These are phyloP conservation scores for Boleophthalmus pectinirostris DNA, from an alignment of 2,113 vertebrate species.

Conservation along the genomic window DNA sequence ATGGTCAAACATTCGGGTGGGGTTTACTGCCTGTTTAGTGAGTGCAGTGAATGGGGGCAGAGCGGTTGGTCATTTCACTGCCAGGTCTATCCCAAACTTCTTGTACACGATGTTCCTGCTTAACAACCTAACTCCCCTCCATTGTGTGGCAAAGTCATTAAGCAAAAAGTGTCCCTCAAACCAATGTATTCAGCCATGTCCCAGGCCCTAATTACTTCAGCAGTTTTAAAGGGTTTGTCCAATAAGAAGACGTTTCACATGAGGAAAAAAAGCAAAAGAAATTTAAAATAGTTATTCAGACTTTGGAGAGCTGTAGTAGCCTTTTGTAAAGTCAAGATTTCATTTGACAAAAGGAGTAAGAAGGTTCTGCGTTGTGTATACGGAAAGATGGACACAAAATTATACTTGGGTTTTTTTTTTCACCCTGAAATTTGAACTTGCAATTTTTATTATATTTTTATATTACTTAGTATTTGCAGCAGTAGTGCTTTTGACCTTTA, in stretches of 20 bases:
- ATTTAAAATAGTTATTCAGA: constrained; percentile 19
- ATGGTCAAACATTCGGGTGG: constrained; percentile 53
- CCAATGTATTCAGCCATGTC: constrained; percentile 22
- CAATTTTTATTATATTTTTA: no score
- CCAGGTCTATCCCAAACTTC: constrained; percentile 18
- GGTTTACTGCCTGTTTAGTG: constrained; percentile 61
- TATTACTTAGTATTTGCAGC: no score
- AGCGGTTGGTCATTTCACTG: constrained; percentile 29
- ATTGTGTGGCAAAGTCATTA: constrained; percentile 12
- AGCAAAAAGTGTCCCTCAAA: constrained; percentile 9
- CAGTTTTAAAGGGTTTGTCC: constrained; percentile 16
- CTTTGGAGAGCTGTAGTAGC: constrained; percentile 22
- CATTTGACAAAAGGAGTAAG: constrained; percentile 27
- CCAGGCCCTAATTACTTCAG: not conserved
- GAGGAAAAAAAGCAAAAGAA: constrained; percentile 24
- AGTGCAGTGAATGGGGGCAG: constrained; percentile 35
- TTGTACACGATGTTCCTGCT: constrained; percentile 11
- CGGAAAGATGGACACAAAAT: constrained; percentile 18
- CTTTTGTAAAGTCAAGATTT: constrained; percentile 32
- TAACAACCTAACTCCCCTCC: not conserved
- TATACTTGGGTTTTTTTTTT: not conserved
- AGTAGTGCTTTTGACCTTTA: no score
- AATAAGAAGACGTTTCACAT: constrained; percentile 25
- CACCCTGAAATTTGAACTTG: no score
- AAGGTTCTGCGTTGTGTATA: constrained; percentile 9